Evolutionary conservation across 2,888 invertebrate species (phyloP).

Genomic region (Strigamia transsilvanica): DNA sequence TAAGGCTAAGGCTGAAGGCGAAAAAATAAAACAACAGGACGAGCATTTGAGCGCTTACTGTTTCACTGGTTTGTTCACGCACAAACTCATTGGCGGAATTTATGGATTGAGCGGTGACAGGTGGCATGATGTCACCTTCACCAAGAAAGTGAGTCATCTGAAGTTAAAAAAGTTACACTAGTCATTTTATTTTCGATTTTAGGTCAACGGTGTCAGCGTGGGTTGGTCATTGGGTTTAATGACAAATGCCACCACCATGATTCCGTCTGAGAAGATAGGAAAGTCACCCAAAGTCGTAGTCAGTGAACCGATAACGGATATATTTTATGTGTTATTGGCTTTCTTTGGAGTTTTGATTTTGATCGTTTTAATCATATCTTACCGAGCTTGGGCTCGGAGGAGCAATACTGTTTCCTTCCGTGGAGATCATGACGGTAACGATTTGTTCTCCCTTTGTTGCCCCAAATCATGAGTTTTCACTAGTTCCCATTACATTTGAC

Average conservation of each 20-base stretch:
- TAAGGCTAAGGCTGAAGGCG: background rate
- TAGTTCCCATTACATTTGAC: background rate
- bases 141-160: background rate
- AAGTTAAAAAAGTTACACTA: too few species aligned
- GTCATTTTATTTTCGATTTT: background rate
- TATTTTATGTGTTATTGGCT: slow-evolving; percentile 15
- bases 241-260: slow-evolving; percentile 65
- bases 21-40: background rate
- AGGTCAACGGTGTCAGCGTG: slow-evolving; percentile 60
- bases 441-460: background rate
- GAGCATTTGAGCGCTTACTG: background rate
- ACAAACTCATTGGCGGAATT: background rate
- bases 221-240: slow-evolving; percentile 68
- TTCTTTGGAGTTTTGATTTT: background rate
- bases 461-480: background rate
- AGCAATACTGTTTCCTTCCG: background rate
- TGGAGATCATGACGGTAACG: background rate
- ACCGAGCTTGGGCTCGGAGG: slow-evolving; percentile 3
- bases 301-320: background rate
- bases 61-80: background rate
- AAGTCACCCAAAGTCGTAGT: slow-evolving; percentile 62
- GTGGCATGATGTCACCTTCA: background rate
- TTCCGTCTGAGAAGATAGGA: slow-evolving; percentile 60
- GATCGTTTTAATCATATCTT: background rate
- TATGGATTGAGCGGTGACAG: background rate